Evolutionary conservation across 30 jellyfish, hydroid and myxozoan species (phyloP), one percentile per base, ranked within the genome.

Genomic region (Turritopsis dohrnii): DNA sequence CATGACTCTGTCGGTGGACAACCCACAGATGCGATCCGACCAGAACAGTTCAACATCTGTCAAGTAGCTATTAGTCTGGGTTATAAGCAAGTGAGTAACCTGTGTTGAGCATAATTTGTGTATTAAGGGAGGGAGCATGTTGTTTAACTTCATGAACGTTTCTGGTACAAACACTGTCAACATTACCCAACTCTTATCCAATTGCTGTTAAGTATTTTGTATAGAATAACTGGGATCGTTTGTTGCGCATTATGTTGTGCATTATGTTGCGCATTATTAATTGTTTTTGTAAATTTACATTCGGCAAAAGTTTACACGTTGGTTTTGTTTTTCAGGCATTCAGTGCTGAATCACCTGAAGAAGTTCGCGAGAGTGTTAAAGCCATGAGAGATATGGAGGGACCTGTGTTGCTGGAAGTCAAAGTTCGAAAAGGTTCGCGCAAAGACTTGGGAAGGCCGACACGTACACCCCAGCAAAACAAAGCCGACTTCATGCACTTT

Each of bases 1-100:
- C 99, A 94, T 76, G 99, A 94, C 54, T 94, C 99, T 25, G 99
- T 94, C 65, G 99, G 99, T 24, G 99, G 99, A 54, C 99, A 94
- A 74, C 99, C 99, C 27, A 94, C 99, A 24, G 96, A 94, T 80
- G 99, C 99, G 3, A 82, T 80, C 9, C 71, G 81, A 18, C 71
- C 75, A 76, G 96, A 94, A 0, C 80, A 79, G 26, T 94, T 94
- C 85, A 88, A 93, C n/a, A 74, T 88, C 77, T 85, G 97, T 21
- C 96, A 94, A 74, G 89, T 94, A 52, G 99, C 99, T 5, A 94
- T 86, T 53, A 96, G 99, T 25, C 91, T 94, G 72, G 99, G 99
- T 23, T 94, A 94, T 87, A 94, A 94, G 72, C 96, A 94, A 95
- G 99, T 93, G 81, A 31, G 79, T 27, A n/a, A n/a, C n/a, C n/a